Evolutionary conservation across 1,140 invertebrate genomes (phyloP).

Genomic region (Magallana ariakensis): DNA sequence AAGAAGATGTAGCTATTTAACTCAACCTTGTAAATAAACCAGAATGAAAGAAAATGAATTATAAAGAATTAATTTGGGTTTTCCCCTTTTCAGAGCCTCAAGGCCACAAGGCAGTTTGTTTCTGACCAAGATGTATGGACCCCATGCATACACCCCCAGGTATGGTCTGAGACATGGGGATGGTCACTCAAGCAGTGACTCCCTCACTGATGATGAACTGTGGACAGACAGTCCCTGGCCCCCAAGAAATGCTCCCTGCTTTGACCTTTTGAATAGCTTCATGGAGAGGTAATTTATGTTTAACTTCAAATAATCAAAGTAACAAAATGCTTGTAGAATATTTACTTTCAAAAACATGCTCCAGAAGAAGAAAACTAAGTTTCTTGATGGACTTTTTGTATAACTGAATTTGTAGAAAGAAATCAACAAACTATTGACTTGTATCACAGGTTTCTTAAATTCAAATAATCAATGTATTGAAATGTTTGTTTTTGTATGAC

Average conservation of each 20-base stretch:
- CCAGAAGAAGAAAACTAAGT: too few relatives aligned
- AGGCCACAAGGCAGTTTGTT: slow-evolving; percentile 71
- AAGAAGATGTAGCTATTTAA: too few relatives aligned
- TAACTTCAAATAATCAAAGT: neutral
- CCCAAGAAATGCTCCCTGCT: slow-evolving; percentile 77
- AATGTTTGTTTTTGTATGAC: too few relatives aligned
- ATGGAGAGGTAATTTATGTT: slow-evolving; percentile 77
- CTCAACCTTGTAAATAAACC: too few relatives aligned
- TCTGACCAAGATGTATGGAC: slow-evolving; percentile 77
- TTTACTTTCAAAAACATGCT: too few relatives aligned
- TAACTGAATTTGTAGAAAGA: too few relatives aligned
- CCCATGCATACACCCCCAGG: slow-evolving; percentile 74
- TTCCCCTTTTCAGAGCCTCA: slow-evolving; percentile 49
- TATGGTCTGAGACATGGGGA: slow-evolving; percentile 73
- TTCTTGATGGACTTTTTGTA: too few relatives aligned
- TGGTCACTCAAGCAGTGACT: slow-evolving; percentile 61
- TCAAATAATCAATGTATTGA: too few relatives aligned
- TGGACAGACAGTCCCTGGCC: slow-evolving; percentile 79
- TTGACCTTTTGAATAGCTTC: slow-evolving; percentile 78
- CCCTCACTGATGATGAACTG: slow-evolving; percentile 74
- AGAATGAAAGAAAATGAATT: too few relatives aligned
- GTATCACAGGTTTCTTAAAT: too few relatives aligned
- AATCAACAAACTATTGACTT: too few relatives aligned
- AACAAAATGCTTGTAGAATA: neutral
- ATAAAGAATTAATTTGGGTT: too few relatives aligned